Evolutionary conservation across 1,140 invertebrate species (phyloP), one percentile per base, ranked within the genome.

Genomic region (Monochamus saltuarius): DNA sequence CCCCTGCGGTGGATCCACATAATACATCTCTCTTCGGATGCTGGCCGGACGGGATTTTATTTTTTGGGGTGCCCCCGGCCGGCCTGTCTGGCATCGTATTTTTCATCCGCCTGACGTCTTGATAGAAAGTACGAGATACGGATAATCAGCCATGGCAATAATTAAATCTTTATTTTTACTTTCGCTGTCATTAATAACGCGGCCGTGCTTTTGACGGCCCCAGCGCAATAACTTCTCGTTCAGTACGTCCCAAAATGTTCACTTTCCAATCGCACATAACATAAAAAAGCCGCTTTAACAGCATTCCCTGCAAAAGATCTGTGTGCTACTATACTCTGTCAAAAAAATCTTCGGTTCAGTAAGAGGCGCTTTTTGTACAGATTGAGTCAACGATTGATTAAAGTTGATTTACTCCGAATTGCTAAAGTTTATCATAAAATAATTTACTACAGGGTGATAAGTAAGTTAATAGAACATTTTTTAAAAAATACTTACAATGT

Each of bases 1-100:
- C 70, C 66, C 73, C 73, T 61, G 69, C 36, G 35, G 72, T 16
- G 71, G 59, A 56, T 62, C 65, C 56, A 58, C 68, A 74, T 73
- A 72, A 74, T 74, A 74, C 71, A 73, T 72, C 70, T 73, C 67
- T 70, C 71, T 70, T 70, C 56, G 56, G 71, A 66, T 55, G 62
- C 59, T 61, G 35, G 40, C 37, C 11, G 47, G 51, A 46, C 53
- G 35, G 54, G 55, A 40, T 39, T 59, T 49, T 62, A 29, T 61
- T 67, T 62, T 62, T 22, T 35, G 50, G 50, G 58, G 52, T 60
- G 58, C 43, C 62, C 46, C 51, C 54, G 53, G 60, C 53, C 47
- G 59, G 55, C 55, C 49, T 60, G 63, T 58, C 57, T 61, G 62
- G 46, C 56, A 65, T 69, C 67, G 66, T 70, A 71, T 69, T 69